These are phyloP conservation scores for Dryobotodes eremita DNA, from an alignment of 2,888 invertebrate genomes.

Conservation along the genomic window DNA sequence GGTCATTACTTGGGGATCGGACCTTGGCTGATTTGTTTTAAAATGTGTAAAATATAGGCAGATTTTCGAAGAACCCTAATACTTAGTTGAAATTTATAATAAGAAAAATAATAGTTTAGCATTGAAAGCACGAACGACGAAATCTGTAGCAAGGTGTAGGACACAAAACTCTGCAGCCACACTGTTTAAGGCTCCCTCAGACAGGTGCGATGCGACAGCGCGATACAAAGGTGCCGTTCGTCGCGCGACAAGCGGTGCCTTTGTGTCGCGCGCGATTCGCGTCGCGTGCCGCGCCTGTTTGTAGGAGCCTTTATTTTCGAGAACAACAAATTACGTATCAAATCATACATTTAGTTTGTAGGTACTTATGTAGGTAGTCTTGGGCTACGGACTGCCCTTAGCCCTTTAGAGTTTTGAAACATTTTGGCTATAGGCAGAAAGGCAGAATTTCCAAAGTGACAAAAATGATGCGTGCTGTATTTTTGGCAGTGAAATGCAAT, in stretches of 20 bases:
- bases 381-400: neutral
- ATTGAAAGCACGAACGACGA: neutral
- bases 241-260: too few relatives aligned
- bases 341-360: neutral
- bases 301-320: too few relatives aligned
- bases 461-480: neutral
- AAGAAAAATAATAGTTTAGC: conserved; percentile 6
- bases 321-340: neutral
- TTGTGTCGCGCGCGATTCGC: too few relatives aligned
- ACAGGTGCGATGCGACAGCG: too few relatives aligned
- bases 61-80: neutral
- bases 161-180: neutral
- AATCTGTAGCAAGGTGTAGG: neutral
- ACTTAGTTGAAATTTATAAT: neutral
- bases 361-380: neutral
- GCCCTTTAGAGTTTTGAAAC: neutral
- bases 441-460: neutral
- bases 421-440: neutral
- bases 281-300: too few relatives aligned
- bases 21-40: conserved; percentile 43
- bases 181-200: neutral
- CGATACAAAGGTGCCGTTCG: too few relatives aligned
- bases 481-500: conserved; percentile 10
- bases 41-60: neutral
- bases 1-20: conserved; percentile 26